Conservation (phyloP, 2,113 vertebrate species). For the Chamaea fasciata region DNA sequence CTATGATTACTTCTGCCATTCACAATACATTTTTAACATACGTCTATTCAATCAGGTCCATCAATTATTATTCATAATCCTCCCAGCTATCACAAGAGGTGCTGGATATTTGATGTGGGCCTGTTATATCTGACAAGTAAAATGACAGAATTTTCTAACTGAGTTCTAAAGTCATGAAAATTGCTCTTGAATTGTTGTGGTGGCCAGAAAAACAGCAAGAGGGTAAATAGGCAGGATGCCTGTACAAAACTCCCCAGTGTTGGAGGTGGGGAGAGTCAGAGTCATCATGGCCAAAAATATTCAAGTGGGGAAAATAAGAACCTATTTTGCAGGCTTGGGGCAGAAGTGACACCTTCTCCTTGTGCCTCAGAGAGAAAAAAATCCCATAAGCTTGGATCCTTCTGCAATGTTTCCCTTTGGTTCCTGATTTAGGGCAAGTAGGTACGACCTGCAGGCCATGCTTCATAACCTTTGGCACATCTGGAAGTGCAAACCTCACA, state of each 20-base stretch:
- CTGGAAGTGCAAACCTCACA: background rate
- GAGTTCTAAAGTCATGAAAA: background rate
- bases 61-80: background rate
- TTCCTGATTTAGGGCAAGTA: background rate
- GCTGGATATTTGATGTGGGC: background rate
- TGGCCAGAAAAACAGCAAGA: background rate
- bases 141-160: background rate
- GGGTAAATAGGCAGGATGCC: background rate
- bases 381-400: background rate
- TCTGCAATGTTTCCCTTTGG: background rate
- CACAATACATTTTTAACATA: background rate
- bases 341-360: background rate
- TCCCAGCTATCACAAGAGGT: background rate
- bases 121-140: background rate
- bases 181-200: background rate
- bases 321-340: background rate
- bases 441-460: background rate
- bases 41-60: background rate
- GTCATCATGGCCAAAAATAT: background rate
- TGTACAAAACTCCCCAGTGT: background rate
- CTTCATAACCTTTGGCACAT: background rate
- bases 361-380: background rate
- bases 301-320: background rate
- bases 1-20: background rate
- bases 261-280: background rate